Evolutionary conservation across 92 coral and sea anemone species (phyloP).

Genomic region (Zoanthus sansibaricus): DNA sequence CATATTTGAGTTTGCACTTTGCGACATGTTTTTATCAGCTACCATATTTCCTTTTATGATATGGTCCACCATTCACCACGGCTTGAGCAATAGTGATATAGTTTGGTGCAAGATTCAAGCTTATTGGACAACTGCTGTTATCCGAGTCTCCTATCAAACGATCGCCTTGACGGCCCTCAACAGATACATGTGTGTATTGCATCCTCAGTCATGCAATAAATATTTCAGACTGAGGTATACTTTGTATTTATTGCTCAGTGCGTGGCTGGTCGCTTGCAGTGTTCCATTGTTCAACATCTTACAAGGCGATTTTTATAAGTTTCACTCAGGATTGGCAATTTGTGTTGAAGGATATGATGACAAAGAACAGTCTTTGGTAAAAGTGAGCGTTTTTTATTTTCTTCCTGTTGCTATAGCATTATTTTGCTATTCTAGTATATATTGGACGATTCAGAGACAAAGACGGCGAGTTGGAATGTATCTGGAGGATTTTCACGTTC

Average conservation of each 20-base stretch:
- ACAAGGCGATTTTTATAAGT: neutral
- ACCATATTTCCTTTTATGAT: constrained; percentile 18
- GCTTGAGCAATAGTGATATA: neutral
- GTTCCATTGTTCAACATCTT: constrained; percentile 17
- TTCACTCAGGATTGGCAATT: constrained; percentile 15
- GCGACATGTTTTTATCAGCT: constrained; percentile 7
- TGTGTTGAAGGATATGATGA: neutral
- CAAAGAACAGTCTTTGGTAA: neutral
- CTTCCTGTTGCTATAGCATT: neutral
- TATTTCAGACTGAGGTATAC: constrained; percentile 35
- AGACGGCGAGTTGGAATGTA: constrained; percentile 28
- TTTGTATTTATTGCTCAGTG: neutral
- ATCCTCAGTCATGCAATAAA: constrained; percentile 24
- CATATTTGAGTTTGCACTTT: constrained; percentile 13
- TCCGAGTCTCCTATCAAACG: constrained; percentile 16
- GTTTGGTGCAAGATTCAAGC: constrained; percentile 34
- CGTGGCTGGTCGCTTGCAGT: constrained; percentile 21
- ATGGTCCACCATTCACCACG: neutral
- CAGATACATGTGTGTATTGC: constrained; percentile 29
- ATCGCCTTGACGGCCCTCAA: constrained; percentile 20
- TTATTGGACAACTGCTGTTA: constrained; percentile 21
- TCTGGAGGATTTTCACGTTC: neutral
- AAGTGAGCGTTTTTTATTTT: neutral
- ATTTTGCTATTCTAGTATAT: constrained; percentile 19
- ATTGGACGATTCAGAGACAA: constrained; percentile 1